Percentiles rank a stretch among this genome's conserved stretches.
Evolutionary conservation across 1,140 invertebrate genomes (phyloP).

Genomic region (Cylas formicarius): DNA sequence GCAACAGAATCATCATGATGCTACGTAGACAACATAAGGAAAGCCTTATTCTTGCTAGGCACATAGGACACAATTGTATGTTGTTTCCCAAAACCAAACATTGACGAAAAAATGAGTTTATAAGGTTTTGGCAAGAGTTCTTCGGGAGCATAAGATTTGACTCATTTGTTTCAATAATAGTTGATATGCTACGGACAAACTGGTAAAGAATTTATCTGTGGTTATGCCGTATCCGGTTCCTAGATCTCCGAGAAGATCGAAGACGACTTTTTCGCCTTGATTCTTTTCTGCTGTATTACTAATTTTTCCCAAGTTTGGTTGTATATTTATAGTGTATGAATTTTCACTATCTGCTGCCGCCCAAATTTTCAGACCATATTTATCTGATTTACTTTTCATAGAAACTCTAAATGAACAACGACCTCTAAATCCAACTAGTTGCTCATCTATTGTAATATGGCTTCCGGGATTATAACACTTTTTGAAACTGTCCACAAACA

Average conservation of each 20-base stretch:
- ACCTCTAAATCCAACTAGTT: constrained; percentile 34
- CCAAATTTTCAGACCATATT: constrained; percentile 42
- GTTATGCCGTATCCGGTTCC: constrained; percentile 18
- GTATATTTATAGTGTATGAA: constrained; percentile 19
- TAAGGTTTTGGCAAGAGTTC: constrained; percentile 3
- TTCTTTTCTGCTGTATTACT: constrained; percentile 15
- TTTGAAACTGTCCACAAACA: too few species aligned
- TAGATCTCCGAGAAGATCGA: constrained; percentile 15
- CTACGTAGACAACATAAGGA: too few species aligned
- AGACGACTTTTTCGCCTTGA: constrained; percentile 22
- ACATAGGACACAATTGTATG: too few species aligned
- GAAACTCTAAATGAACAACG: constrained; percentile 37
- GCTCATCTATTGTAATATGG: too few species aligned
- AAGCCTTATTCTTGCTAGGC: too few species aligned
- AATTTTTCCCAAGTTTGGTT: constrained; percentile 20
- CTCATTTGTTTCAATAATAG: constrained; percentile 4
- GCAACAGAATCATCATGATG: too few species aligned
- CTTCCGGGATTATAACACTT: too few species aligned
- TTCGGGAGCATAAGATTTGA: constrained; percentile 2
- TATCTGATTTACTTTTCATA: constrained; percentile 43
- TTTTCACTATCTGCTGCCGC: constrained; percentile 14
- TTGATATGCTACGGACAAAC: constrained; percentile 10
- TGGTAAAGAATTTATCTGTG: constrained; percentile 25
- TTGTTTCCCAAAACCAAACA: too few species aligned
- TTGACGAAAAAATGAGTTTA: too few species aligned